A percentile compares a stretch with the other conserved stretches of the same genome.
These are phyloP conservation scores for Podarcis lilfordi DNA, from an alignment of 2,797 vertebrate species.

Conservation along the genomic window DNA sequence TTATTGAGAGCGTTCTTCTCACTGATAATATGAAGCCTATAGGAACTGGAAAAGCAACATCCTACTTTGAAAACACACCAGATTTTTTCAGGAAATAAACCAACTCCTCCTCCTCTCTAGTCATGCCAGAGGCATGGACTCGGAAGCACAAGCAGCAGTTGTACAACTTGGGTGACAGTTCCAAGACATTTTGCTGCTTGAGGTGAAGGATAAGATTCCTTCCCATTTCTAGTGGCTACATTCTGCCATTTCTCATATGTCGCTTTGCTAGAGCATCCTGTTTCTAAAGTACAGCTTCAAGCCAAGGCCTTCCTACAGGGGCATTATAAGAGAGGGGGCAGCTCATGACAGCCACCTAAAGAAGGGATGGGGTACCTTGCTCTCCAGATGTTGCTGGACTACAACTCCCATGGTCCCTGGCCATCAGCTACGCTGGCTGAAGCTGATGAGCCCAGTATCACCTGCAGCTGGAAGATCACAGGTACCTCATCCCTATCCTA, in stretches of 20 bases:
- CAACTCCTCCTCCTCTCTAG: not conserved
- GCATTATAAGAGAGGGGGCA: not conserved
- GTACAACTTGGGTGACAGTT: not conserved
- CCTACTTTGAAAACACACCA: not conserved
- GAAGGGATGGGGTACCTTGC: not conserved
- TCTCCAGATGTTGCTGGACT: not conserved
- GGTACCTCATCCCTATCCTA: not conserved
- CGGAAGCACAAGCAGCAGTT: too few species aligned
- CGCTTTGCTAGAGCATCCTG: not conserved
- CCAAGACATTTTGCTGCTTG: not conserved
- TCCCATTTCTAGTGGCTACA: too few species aligned
- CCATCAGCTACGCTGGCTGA: too few species aligned
- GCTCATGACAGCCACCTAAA: too few species aligned
- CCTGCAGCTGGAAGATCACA: not conserved
- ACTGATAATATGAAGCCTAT: not conserved
- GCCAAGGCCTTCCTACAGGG: not conserved
- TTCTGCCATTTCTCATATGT: not conserved
- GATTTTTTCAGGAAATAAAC: constrained; percentile 3
- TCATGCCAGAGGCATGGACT: not conserved
- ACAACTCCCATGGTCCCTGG: not conserved
- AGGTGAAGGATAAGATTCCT: too few species aligned
- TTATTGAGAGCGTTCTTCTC: not conserved
- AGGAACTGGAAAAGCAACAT: not conserved
- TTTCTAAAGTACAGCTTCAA: not conserved
- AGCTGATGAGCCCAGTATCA: too few species aligned